Evolutionary conservation across 2,113 vertebrate species (phyloP).

Genomic region (Calidris pugnax): DNA sequence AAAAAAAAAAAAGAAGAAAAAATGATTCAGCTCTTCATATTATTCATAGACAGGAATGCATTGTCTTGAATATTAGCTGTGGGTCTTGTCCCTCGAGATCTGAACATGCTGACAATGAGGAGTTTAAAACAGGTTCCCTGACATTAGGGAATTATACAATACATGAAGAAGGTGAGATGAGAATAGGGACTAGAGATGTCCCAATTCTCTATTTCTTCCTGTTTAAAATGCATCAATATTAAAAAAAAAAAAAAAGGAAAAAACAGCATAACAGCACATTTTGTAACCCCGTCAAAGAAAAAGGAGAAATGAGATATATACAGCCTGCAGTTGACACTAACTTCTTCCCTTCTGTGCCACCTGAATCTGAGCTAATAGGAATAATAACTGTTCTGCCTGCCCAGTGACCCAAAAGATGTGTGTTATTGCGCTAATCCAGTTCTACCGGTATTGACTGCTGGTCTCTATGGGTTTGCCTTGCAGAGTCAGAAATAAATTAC

Average conservation of each 20-base stretch:
- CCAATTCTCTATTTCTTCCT: background rate
- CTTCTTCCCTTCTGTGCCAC: background rate
- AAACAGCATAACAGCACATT: background rate
- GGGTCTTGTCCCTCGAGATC: background rate
- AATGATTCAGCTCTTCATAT: background rate
- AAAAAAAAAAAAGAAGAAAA: background rate
- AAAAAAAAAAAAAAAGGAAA: background rate
- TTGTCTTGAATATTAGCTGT: conserved; percentile 2
- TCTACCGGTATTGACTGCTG: background rate
- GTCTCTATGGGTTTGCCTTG: background rate
- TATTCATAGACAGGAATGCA: background rate
- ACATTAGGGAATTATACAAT: background rate
- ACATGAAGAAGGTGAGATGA: conserved; percentile 9
- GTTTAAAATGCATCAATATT: conserved; percentile 9
- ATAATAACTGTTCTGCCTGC: conserved; percentile 2
- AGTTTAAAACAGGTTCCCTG: background rate
- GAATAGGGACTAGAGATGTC: background rate
- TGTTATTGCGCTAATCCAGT: background rate
- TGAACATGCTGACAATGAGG: background rate
- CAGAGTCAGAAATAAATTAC: conserved; percentile 5
- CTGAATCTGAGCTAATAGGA: background rate
- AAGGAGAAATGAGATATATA: background rate
- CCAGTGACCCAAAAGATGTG: background rate
- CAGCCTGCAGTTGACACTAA: background rate
- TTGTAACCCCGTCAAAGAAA: background rate